Percentiles rank a stretch among this genome's conserved stretches.
phyloP scores from a whole-genome alignment of 2,888 invertebrate species.

The Latrodectus hesperus region DNA sequence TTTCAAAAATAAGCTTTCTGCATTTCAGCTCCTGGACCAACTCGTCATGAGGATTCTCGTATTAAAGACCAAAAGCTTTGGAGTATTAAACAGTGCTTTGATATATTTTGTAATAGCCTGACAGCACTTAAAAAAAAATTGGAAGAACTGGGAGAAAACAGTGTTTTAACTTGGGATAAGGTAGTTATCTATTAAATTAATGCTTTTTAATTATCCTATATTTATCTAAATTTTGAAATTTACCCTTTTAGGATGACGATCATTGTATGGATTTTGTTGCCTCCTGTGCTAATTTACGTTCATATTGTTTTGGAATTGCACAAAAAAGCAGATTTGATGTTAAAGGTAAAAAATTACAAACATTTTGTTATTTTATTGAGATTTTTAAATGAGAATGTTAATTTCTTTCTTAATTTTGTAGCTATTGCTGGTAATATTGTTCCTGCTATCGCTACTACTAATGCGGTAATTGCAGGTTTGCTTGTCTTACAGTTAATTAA shows the following conservation, averaged over 20 bases:
- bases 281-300: constrained; percentile 93
- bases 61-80: constrained; percentile 86
- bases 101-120: constrained; percentile 83
- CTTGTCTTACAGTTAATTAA: constrained; percentile 91
- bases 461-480: constrained; percentile 97
- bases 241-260: constrained; percentile 82
- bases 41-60: constrained; percentile 72
- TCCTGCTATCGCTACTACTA: constrained; percentile 99
- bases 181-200: constrained; percentile 5
- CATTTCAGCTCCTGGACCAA: no score
- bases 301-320: constrained; percentile 90
- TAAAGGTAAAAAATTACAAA: constrained; percentile 83
- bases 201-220: neutral
- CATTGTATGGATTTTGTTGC: constrained; percentile 96
- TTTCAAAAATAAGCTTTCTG: no score
- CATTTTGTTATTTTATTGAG: neutral
- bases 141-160: constrained; percentile 73
- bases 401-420: constrained; percentile 73
- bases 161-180: constrained; percentile 93
- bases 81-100: constrained; percentile 84
- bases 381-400: neutral
- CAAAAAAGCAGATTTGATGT: constrained; percentile 92
- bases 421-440: constrained; percentile 99
- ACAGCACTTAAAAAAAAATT: constrained; percentile 77
- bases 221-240: neutral